Evolutionary conservation across 2,797 vertebrate genomes (phyloP).

Genomic region (Rachycentron canadum): DNA sequence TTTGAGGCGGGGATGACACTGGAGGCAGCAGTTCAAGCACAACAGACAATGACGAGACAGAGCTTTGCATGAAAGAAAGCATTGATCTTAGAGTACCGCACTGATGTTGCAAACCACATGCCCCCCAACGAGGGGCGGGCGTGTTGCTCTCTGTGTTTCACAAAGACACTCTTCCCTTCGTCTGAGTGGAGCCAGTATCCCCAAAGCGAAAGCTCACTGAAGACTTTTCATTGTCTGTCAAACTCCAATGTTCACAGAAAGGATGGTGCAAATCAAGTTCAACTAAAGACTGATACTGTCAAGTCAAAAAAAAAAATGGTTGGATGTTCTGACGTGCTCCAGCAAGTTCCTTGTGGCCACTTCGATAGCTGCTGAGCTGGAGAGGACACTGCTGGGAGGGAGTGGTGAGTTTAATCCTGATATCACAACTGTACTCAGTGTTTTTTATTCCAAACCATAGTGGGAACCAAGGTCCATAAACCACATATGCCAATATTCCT

Average conservation of each 20-base stretch:
- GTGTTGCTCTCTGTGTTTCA: slow-evolving; percentile 31
- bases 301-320: slow-evolving; percentile 26
- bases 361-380: slow-evolving; percentile 58
- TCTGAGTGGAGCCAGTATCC: slow-evolving; percentile 16
- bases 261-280: background rate
- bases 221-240: background rate
- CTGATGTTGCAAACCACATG: slow-evolving; percentile 57
- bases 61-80: slow-evolving; percentile 69
- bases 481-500: background rate
- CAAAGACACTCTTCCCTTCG: slow-evolving; percentile 33
- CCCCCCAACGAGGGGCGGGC: slow-evolving; percentile 43
- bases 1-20: slow-evolving; percentile 54
- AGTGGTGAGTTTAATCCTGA: slow-evolving; percentile 71
- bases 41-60: slow-evolving; percentile 66
- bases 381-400: slow-evolving; percentile 53
- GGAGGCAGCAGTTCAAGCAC: slow-evolving; percentile 46
- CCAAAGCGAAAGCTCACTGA: background rate
- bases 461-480: background rate
- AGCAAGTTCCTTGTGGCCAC: slow-evolving; percentile 27
- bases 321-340: slow-evolving; percentile 45
- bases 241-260: background rate
- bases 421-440: background rate
- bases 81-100: slow-evolving; percentile 64
- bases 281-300: slow-evolving; percentile 2
- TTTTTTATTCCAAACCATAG: background rate